phyloP scores from a whole-genome alignment of 2,888 invertebrate species.

The Noctua janthe region DNA sequence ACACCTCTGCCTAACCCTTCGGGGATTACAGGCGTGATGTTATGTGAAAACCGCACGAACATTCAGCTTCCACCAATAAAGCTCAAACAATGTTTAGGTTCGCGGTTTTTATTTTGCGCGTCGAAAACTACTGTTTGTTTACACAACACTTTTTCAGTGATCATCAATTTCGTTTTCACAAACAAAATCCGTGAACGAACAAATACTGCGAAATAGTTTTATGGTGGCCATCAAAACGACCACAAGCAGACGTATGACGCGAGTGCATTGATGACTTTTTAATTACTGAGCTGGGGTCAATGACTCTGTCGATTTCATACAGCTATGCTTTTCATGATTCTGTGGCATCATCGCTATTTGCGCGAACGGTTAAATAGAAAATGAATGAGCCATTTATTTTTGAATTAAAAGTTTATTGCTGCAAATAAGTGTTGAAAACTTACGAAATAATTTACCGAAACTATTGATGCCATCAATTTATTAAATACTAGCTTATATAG shows the following conservation, averaged over 20 bases:
- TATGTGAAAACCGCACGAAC: slow-evolving; percentile 9
- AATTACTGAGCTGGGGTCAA: slow-evolving; percentile 75
- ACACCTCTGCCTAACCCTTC: too few relatives aligned
- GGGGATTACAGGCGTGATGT: too few relatives aligned
- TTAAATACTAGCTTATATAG: slow-evolving; percentile 2
- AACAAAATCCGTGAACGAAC: slow-evolving; percentile 64
- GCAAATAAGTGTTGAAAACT: not conserved
- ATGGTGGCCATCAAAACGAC: slow-evolving; percentile 75
- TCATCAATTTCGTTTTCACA: slow-evolving; percentile 67
- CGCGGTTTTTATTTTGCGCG: slow-evolving; percentile 23
- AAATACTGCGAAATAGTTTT: slow-evolving; percentile 76
- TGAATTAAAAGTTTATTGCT: slow-evolving; percentile 6
- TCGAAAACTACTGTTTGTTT: slow-evolving; percentile 38
- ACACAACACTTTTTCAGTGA: slow-evolving; percentile 52
- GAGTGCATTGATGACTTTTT: slow-evolving; percentile 78
- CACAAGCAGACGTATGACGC: slow-evolving; percentile 76
- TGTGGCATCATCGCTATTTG: slow-evolving; percentile 42
- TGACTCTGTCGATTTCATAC: slow-evolving; percentile 58
- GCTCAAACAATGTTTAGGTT: slow-evolving; percentile 26
- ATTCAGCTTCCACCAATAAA: slow-evolving; percentile 11
- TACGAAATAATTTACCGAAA: slow-evolving; percentile 5
- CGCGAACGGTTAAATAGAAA: slow-evolving; percentile 20
- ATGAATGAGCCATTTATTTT: slow-evolving; percentile 28
- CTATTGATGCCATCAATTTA: not conserved
- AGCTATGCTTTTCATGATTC: slow-evolving; percentile 40